Evolutionary conservation across 2,888 invertebrate genomes (phyloP).

Genomic region (Caenorhabditis panamensis): DNA sequence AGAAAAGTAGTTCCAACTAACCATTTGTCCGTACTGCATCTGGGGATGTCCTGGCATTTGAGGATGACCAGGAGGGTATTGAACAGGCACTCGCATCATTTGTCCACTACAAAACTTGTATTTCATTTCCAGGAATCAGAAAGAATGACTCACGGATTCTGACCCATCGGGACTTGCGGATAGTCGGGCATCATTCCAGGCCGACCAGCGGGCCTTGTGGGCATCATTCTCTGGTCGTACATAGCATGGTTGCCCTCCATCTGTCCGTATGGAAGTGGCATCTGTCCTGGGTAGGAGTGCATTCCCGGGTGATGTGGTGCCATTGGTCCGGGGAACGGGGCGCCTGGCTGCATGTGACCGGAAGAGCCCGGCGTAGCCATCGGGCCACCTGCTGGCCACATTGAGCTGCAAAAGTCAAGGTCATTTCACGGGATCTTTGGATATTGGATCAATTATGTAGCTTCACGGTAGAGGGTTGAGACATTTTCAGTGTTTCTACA

Average conservation of each 20-base stretch:
- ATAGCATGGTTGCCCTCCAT: conserved; percentile 57
- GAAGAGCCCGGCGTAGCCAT: conserved; percentile 51
- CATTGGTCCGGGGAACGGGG: conserved; percentile 47
- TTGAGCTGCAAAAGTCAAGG: conserved; percentile 46
- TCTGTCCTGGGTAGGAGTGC: conserved; percentile 28
- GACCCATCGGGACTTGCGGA: conserved; percentile 45
- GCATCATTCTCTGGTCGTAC: conserved; percentile 49
- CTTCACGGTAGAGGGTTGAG: too few relatives aligned
- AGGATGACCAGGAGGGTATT: conserved; percentile 40
- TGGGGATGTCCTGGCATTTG: conserved; percentile 38
- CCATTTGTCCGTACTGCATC: conserved; percentile 53
- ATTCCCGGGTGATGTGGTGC: conserved; percentile 46
- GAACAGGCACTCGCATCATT: conserved; percentile 44
- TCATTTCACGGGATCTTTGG: background rate
- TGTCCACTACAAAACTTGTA: conserved; percentile 16
- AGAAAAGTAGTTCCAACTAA: too few relatives aligned
- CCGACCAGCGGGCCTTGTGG: conserved; percentile 26
- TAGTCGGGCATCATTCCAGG: conserved; percentile 54
- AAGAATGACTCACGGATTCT: conserved; percentile 35
- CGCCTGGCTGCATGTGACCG: conserved; percentile 45
- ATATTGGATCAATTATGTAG: too few relatives aligned
- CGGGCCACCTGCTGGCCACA: conserved; percentile 43
- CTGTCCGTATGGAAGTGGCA: conserved; percentile 53
- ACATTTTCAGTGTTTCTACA: too few relatives aligned
- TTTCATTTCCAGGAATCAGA: background rate